Base-by-base conservation (phyloP, 2,797 vertebrate species). In the Spinibarbus caldwelli region DNA sequence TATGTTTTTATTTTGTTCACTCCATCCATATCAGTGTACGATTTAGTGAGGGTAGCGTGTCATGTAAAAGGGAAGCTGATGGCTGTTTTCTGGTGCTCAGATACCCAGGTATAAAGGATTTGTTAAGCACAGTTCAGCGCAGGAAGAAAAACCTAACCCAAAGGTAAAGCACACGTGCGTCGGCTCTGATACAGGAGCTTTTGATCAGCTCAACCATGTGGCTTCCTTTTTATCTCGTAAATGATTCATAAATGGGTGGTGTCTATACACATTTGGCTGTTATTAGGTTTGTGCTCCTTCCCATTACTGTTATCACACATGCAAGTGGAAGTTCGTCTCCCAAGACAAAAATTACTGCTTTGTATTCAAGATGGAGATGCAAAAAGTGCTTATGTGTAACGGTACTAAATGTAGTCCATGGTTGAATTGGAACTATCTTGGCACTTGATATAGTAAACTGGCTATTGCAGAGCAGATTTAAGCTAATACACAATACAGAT, bases 51-150 rank as follows among this genome's bases (percentile, higher is more conserved):
- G 62, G 34, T 78, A 62, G 14, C 29, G 15, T 78, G 36, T 71
- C 19, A n/a, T 72, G 45, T 79, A 21, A 80, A 72, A 67, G 82
- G 52, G 66, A 81, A 66, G 70, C 90, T 93, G 81, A 93, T 72
- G 73, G 72, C 31, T 92, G 85, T 95, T 90, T 94, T 94, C 93
- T 94, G 93, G 77, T 94, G 93, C 92, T 91, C 92, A 96, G 96
- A 96, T 97, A 91, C 95, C 94, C 91, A 94, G 94, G 88, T 96
- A 91, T 95, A 94, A 90, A 95, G 94, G 95, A 87, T 94, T 91
- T 92, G 91, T 91, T 93, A 94, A 91, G 86, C 93, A 91, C 92
- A 95, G 86, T 91, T 92, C 91, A 89, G 90, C 90, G 4, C 86
- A 85, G 87, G 91, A 90, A 89, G 89, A 91, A 88, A 88, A 88